Percentiles rank a stretch among this genome's conserved stretches.
Evolutionary conservation across 2,113 vertebrate species (phyloP).

Genomic region (Hiodon alosoides): DNA sequence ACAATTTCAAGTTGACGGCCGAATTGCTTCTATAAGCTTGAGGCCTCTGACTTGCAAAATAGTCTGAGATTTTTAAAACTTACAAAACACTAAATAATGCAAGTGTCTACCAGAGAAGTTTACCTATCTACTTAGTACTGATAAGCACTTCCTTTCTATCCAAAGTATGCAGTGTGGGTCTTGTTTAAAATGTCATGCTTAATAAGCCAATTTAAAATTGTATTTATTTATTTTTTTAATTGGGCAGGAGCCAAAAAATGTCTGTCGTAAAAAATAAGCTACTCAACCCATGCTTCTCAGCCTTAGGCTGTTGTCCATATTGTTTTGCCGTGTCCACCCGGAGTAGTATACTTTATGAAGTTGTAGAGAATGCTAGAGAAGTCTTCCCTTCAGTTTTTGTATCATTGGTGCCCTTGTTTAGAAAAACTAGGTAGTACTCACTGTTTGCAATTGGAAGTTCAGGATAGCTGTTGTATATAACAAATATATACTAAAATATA

Average conservation of each 20-base stretch:
- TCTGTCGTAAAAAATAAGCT: constrained; percentile 31
- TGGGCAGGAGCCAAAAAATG: constrained; percentile 47
- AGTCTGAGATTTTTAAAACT: constrained; percentile 18
- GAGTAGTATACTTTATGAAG: constrained; percentile 62
- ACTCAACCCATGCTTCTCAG: constrained; percentile 26
- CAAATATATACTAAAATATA: constrained; percentile 3
- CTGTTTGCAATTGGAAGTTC: constrained; percentile 33
- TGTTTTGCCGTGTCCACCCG: constrained; percentile 13
- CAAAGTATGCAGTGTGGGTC: constrained; percentile 29
- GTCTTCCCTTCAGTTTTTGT: constrained; percentile 57
- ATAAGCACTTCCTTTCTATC: constrained; percentile 8
- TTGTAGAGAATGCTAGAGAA: constrained; percentile 57
- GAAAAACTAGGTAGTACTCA: constrained; percentile 54
- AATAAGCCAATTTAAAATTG: constrained; percentile 35
- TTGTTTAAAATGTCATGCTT: constrained; percentile 20
- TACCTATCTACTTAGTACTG: constrained; percentile 23
- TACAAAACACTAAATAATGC: constrained; percentile 49
- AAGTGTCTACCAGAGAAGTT: constrained; percentile 19
- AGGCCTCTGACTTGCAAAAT: not conserved
- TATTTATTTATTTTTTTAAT: constrained; percentile 33
- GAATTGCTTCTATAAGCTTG: not conserved
- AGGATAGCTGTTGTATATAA: constrained; percentile 6
- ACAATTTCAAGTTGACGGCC: not conserved
- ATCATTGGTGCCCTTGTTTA: constrained; percentile 27
- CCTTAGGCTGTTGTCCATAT: constrained; percentile 43